Base-by-base conservation (phyloP, 1,140 invertebrate species). In the Anthonomus grandis region DNA sequence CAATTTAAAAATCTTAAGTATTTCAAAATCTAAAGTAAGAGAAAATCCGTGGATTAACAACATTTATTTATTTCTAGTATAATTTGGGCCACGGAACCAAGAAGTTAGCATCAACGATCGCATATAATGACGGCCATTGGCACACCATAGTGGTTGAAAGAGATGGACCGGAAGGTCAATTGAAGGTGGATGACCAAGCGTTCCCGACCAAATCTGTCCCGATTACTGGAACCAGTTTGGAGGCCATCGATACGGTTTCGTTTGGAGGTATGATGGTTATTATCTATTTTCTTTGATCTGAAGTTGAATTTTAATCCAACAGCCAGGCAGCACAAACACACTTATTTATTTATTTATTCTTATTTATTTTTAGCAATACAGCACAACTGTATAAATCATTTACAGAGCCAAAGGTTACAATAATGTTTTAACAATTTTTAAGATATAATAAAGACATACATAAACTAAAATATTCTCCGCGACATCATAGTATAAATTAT, bases 41-140 rank as follows among this genome's bases (percentile, higher is more conserved):
- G 31, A 34, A 10, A 34, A 34, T 13, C 10, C 1, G 1, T 10
- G 1, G 3, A 12, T 34, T 34, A 34, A 34, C n/a, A n/a, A 34
- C 13, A 34, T 34, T 34, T 34, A 10, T 2, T 34, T 34, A 23
- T 45, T 21, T 22, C 12, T 45, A 87, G 71, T 87, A 81, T 38
- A 81, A 89, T 65, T 71, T 91, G 27, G 89, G 87, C 3, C 73
- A 77, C 8, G 85, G 83, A 10, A 71, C 70, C 0, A 73, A 72
- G 54, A 54, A 63, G 13, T 71, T 64, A 60, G 47, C 58, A 19
- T 70, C 86, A 0, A 59, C 65, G 3, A 74, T 82, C 19, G 76
- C 72, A 4, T 92, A 85, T 69, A 93, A 93, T 67, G 90, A 95
- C 68, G 90, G 90, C 17, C 69, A 85, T 44, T 93, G 89, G 90